Base-by-base conservation (phyloP, 35 echinoderm and acorn worm genomes). In the Diadema setosum region DNA sequence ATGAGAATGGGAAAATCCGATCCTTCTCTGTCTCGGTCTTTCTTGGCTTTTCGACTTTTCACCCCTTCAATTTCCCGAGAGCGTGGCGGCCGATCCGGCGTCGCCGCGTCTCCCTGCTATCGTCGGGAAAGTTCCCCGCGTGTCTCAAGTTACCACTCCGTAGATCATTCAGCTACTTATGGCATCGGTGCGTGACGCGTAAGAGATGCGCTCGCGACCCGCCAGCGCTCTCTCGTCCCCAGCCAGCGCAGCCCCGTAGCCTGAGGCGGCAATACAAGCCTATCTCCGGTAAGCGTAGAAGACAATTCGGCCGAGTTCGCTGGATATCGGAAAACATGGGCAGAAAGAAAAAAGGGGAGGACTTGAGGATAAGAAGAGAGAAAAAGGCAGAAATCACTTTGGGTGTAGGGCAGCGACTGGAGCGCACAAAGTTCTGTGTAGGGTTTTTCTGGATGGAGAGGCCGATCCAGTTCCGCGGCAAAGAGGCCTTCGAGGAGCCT, bases 31-130 rank as follows among this genome's bases (percentile, higher is more conserved):
- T 76, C 32, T 25, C 39, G 39, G 70, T 76, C 70, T 43, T 76
- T 76, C 39, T 43, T 76, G 70, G 25, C 35, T 24, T 76, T 35
- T 40, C 70, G 70, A 76, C 70, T 76, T 76, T 76, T 76, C 70
- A 76, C 70, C 70, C 70, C 70, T 76, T 76, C 32, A 76, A 76
- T 76, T 76, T 76, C 70, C 70, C 70, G 39, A 76, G 70, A 76
- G 70, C 70, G 70, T 76, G 39, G 70, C 70, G 70, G 12, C 5
- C 33, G 39, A 76, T 36, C 32, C 70, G 70, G 70, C 70, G 70
- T 76, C 70, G 70, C 32, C 33, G 70, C 70, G 70, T 76, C 70
- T 76, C 32, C 37, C 70, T 33, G 36, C 36, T n/a, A 76, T 76
- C 70, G 70, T 24, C 70, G 70, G 70, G 70, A 25, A 76, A 36